Evolutionary conservation across 2,113 vertebrate genomes (phyloP).

Genomic region (Otocyon megalotis): DNA sequence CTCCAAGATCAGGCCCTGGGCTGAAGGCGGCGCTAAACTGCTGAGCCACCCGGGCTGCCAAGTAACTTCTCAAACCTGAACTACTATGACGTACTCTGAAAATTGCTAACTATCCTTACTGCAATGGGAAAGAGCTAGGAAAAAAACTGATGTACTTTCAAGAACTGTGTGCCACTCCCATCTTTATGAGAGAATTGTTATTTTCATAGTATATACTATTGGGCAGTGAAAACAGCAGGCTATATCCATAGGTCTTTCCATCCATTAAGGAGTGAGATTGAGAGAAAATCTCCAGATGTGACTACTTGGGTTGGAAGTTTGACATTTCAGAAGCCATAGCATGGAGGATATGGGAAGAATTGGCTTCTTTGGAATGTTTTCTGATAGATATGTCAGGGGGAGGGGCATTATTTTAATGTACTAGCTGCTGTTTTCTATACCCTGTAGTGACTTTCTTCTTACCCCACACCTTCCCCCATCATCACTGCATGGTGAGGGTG

Average conservation of each 20-base stretch:
- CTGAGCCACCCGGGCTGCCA: background rate
- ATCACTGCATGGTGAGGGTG: background rate
- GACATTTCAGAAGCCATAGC: background rate
- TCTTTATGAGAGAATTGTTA: background rate
- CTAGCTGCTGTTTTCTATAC: background rate
- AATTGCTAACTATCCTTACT: background rate
- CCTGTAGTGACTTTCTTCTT: background rate
- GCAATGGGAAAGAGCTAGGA: background rate
- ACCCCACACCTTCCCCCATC: background rate
- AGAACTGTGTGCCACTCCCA: background rate
- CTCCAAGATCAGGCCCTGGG: too few relatives aligned
- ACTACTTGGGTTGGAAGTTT: background rate
- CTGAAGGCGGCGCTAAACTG: too few relatives aligned
- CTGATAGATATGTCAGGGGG: background rate
- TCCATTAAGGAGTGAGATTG: background rate
- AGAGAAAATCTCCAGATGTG: background rate
- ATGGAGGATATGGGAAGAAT: background rate
- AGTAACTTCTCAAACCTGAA: background rate
- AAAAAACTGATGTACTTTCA: background rate
- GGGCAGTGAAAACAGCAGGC: background rate
- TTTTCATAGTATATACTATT: background rate
- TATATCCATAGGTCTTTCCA: background rate
- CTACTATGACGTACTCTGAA: background rate
- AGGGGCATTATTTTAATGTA: background rate
- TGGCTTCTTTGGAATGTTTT: background rate